These are phyloP conservation scores for Zapus hudsonius DNA, from an alignment of 2,113 vertebrate species.

Conservation along the genomic window DNA sequence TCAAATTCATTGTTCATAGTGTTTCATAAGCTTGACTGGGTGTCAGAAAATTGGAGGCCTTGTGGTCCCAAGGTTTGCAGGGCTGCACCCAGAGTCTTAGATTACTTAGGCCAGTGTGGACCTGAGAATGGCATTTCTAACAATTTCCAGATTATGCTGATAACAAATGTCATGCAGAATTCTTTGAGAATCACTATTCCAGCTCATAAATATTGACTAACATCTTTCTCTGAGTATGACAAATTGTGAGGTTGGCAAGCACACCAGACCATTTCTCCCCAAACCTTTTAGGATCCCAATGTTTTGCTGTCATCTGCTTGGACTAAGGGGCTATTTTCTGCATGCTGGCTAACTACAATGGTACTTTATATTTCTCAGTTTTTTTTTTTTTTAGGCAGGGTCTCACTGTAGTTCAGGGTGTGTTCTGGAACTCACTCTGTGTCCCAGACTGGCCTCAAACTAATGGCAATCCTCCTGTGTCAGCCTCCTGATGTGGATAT, in stretches of 20 bases:
- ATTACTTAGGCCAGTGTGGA: not conserved
- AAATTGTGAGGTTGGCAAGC: too few species aligned
- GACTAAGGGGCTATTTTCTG: not conserved
- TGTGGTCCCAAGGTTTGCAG: not conserved
- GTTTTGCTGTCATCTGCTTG: not conserved
- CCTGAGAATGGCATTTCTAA: not conserved
- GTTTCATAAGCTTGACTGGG: not conserved
- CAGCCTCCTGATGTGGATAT: too few species aligned
- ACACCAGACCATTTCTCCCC: not conserved
- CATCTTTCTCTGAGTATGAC: not conserved
- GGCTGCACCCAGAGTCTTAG: not conserved
- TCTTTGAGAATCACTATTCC: not conserved
- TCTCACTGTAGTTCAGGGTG: too few species aligned
- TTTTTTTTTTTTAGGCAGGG: not conserved
- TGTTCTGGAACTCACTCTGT: too few species aligned
- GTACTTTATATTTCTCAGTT: not conserved
- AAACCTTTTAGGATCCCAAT: not conserved
- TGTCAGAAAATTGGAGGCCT: not conserved
- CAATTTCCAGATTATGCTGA: not conserved
- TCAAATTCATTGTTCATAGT: not conserved
- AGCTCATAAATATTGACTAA: not conserved
- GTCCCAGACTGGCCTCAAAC: too few species aligned
- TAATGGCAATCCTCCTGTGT: too few species aligned
- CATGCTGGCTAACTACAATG: accelerated
- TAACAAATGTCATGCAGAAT: not conserved